A percentile compares a stretch with the other conserved stretches of the same genome.
Conservation (phyloP, 2,888 invertebrate species). For the Apamea crenata region DNA sequence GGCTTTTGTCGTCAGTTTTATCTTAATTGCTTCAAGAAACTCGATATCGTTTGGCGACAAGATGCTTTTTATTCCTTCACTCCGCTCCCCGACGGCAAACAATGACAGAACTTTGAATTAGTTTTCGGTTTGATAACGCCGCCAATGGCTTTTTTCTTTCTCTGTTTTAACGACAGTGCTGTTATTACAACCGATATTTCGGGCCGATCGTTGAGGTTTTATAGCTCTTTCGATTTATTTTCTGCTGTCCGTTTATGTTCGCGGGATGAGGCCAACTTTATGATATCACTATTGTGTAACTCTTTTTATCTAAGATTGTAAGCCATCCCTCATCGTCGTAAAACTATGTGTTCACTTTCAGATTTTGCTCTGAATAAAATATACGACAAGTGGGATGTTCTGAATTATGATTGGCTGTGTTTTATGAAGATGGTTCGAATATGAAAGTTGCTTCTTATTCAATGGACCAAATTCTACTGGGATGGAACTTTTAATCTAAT, state of each 20-base stretch:
- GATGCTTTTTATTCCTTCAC: slow-evolving; percentile 87
- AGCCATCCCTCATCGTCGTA: slow-evolving; percentile 55
- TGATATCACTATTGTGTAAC: slow-evolving; percentile 70
- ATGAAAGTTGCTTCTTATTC: slow-evolving; percentile 17
- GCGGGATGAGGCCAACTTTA: slow-evolving; percentile 64
- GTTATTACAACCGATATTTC: slow-evolving; percentile 79
- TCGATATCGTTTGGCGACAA: slow-evolving; percentile 89
- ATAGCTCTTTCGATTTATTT: slow-evolving; percentile 75
- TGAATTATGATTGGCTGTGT: slow-evolving; percentile 59
- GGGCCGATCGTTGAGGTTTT: slow-evolving; percentile 76
- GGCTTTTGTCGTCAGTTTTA: slow-evolving; percentile 87
- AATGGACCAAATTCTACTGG: slow-evolving; percentile 30
- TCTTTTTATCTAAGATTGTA: slow-evolving; percentile 67
- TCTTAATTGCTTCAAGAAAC: slow-evolving; percentile 90
- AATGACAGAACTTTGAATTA: slow-evolving; percentile 88
- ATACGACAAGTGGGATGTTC: slow-evolving; percentile 51
- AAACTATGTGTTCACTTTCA: slow-evolving; percentile 59
- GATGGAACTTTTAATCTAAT: not conserved
- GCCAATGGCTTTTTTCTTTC: slow-evolving; percentile 75
- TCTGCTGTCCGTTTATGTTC: slow-evolving; percentile 71
- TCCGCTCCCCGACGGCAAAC: slow-evolving; percentile 82
- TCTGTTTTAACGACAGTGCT: slow-evolving; percentile 78
- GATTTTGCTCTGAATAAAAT: slow-evolving; percentile 57
- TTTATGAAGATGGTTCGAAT: slow-evolving; percentile 46
- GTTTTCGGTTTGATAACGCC: slow-evolving; percentile 86